Conservation (phyloP, 1,140 invertebrate species). For the Lepeophtheirus salmonis region DNA sequence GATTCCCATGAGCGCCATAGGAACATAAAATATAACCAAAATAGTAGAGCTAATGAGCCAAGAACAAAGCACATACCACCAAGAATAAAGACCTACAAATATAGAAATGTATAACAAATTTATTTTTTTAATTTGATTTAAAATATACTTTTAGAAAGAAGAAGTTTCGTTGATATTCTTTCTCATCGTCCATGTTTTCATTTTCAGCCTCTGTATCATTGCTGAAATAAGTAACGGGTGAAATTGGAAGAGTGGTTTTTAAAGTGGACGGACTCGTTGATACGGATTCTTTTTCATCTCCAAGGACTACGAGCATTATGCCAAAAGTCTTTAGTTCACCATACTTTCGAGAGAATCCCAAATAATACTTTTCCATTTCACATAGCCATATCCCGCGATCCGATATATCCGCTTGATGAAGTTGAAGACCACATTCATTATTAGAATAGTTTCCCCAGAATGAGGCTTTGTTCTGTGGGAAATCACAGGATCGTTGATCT, state of each 20-base stretch:
- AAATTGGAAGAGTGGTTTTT: too few species aligned
- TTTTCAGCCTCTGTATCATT: background rate
- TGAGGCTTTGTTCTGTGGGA: background rate
- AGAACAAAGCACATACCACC: background rate
- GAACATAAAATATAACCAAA: slow-evolving; percentile 14
- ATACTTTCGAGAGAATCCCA: slow-evolving; percentile 11
- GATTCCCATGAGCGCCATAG: slow-evolving; percentile 10
- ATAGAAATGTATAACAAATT: too few species aligned
- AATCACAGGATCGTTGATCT: background rate
- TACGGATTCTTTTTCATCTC: background rate
- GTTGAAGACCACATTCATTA: background rate
- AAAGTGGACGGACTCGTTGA: background rate
- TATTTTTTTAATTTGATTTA: too few species aligned
- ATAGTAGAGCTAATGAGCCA: slow-evolving; percentile 5
- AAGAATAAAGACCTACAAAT: slow-evolving; percentile 8
- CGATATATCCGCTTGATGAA: background rate
- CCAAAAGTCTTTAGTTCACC: background rate
- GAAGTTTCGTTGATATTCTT: background rate
- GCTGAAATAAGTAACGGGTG: too few species aligned
- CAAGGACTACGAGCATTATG: background rate
- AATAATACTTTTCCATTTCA: slow-evolving; percentile 17
- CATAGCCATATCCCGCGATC: slow-evolving; percentile 10
- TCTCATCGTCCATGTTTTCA: background rate
- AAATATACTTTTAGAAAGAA: background rate
- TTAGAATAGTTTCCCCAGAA: slow-evolving; percentile 4